Base-by-base conservation (phyloP, 2,797 vertebrate species). In the Neosilurus hyrtlii region DNA sequence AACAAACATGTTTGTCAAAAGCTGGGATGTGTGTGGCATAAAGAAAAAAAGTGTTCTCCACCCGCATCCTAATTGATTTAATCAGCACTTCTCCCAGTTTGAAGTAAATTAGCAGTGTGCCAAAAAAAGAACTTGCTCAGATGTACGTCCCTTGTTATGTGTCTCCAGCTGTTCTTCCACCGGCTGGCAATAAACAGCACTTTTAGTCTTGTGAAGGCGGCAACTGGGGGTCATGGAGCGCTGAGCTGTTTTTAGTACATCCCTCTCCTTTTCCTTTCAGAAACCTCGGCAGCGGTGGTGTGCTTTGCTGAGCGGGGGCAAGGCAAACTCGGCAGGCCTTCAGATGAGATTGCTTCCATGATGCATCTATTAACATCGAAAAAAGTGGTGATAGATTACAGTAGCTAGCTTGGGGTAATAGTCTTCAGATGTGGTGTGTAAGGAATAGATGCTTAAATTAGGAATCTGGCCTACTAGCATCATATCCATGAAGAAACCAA, bases 71-170 rank as follows among this genome's bases (percentile, higher is more conserved):
- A 83, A 87, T 89, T 90, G 90, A 91, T 90, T 89, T 88, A 90
- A 92, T 91, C 89, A 92, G 88, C 86, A 84, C 82, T 78, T 83
- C 89, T 90, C 89, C 88, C 88, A 88, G 88, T 89, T 83, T 88
- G 88, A 87, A 87, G 87, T 83, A 82, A 91, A 90, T 91, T 90
- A 90, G 71, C 59, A 61, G 70, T 26, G 51, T 70, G 83, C 79
- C 65, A 85, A 75, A 79, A 81, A 79, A 82, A 73, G 70, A 83
- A 63, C 68, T 75, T 22, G 51, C 79, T 77, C 73, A 86, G 78
- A 83, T 80, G 82, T 71, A 80, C 77, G 84, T 71, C 79, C 62
- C 79, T 83, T 75, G 83, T 77, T 84, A 79, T 86, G 85, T 80
- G 77, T 83, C 80, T 82, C 84, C 78, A 81, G 83, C 86, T 89